A percentile compares a stretch with the other conserved stretches of the same genome.
phyloP scores from a whole-genome alignment of 1,140 invertebrate genomes.

The Drosophila arawakana region DNA sequence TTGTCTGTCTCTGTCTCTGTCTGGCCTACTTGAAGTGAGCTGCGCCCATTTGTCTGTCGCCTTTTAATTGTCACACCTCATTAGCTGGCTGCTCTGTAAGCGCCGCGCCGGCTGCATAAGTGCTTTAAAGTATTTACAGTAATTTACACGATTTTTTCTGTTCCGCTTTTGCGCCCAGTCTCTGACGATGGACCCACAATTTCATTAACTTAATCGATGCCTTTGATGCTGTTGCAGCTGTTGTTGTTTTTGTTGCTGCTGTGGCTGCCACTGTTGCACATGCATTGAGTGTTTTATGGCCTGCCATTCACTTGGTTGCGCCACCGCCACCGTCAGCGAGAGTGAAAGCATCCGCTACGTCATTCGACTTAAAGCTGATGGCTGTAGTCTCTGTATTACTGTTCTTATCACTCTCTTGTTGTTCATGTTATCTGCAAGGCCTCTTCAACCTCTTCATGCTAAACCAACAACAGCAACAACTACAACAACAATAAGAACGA shows the following conservation, averaged over 20 bases:
- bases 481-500: slow-evolving; percentile 1
- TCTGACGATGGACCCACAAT: slow-evolving; percentile 30
- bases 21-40: slow-evolving; percentile 15
- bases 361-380: not conserved
- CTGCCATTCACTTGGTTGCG: slow-evolving; percentile 11
- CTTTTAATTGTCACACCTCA: slow-evolving; percentile 71
- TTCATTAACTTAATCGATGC: slow-evolving; percentile 59
- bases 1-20: not conserved
- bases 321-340: not conserved
- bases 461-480: slow-evolving; percentile 6
- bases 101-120: slow-evolving; percentile 42
- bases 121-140: slow-evolving; percentile 65
- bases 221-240: slow-evolving; percentile 43
- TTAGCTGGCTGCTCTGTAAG: slow-evolving; percentile 40
- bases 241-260: slow-evolving; percentile 36
- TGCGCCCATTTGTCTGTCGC: slow-evolving; percentile 43
- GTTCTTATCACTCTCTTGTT: slow-evolving; percentile 44
- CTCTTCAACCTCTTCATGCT: slow-evolving; percentile 35
- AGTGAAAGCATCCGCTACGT: slow-evolving; percentile 39
- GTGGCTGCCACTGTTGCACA: slow-evolving; percentile 27
- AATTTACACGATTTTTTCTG: slow-evolving; percentile 60
- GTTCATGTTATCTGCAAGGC: slow-evolving; percentile 31
- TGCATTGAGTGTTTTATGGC: slow-evolving; percentile 45
- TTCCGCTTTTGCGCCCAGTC: not conserved
- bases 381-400: slow-evolving; percentile 14